Evolutionary conservation across 2,888 invertebrate genomes (phyloP).

Genomic region (Pimpla rufipes): DNA sequence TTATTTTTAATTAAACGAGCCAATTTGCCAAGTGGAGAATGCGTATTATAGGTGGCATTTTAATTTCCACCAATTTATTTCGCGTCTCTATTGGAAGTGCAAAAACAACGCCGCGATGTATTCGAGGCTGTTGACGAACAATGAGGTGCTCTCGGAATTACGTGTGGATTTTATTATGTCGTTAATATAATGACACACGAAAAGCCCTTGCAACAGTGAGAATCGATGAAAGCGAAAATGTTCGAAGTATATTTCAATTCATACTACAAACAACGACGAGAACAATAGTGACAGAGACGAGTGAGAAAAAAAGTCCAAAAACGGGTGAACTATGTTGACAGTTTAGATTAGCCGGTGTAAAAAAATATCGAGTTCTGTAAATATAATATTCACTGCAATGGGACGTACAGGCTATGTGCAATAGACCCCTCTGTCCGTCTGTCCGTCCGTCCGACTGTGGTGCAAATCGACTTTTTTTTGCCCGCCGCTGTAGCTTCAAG

Average conservation of each 20-base stretch:
- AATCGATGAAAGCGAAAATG: too few species aligned
- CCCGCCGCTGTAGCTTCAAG: background rate
- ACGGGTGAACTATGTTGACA: constrained; percentile 7
- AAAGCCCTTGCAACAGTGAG: too few species aligned
- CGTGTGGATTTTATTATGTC: background rate
- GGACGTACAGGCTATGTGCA: constrained; percentile 15
- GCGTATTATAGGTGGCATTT: constrained; percentile 14
- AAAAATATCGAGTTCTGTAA: background rate
- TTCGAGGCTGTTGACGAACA: background rate
- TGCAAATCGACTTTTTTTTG: constrained; percentile 42
- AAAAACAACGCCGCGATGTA: constrained; percentile 14
- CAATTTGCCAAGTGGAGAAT: constrained; percentile 54
- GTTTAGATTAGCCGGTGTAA: constrained; percentile 1
- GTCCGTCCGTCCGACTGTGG: background rate
- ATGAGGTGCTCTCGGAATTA: background rate
- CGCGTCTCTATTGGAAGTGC: background rate
- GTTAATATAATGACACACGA: background rate
- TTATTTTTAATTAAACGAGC: constrained; percentile 55
- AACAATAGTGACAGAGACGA: background rate
- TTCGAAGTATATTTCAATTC: background rate
- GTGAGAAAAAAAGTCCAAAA: background rate
- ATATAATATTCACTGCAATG: constrained; percentile 34
- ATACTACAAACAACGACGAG: background rate
- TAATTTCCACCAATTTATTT: constrained; percentile 1
- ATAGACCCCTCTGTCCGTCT: constrained; percentile 2